phyloP scores from a whole-genome alignment of 2,888 invertebrate species.

The Dermolepida albohirtum region DNA sequence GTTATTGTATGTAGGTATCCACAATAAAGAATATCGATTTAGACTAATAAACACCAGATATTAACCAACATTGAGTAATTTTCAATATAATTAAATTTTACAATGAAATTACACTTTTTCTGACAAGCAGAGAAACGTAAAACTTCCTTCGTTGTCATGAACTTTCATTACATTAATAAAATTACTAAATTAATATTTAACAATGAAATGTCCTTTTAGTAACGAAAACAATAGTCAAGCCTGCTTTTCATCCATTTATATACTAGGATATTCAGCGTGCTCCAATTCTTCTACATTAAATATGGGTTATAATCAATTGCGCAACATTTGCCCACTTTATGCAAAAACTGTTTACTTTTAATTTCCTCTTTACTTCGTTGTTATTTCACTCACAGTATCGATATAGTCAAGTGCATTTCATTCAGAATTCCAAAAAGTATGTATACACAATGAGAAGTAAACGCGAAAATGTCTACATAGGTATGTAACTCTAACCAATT shows the following conservation, averaged over 20 bases:
- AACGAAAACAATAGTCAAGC: constrained; percentile 3
- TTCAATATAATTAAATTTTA: too few species aligned
- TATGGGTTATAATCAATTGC: constrained; percentile 18
- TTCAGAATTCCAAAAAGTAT: too few species aligned
- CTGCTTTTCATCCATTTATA: constrained; percentile 11
- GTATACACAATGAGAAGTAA: too few species aligned
- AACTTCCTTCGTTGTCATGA: background rate
- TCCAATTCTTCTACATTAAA: background rate
- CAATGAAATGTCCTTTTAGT: background rate
- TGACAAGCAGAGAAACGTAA: background rate
- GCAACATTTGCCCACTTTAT: constrained; percentile 9
- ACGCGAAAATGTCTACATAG: too few species aligned
- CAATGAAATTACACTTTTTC: too few species aligned
- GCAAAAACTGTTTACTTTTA: constrained; percentile 26
- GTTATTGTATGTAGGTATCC: too few species aligned
- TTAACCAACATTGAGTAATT: too few species aligned
- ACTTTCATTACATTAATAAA: background rate
- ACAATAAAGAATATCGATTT: too few species aligned
- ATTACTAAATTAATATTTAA: constrained; percentile 1
- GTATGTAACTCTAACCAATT: too few species aligned
- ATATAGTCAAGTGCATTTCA: too few species aligned
- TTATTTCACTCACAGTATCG: too few species aligned
- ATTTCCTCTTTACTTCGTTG: constrained; percentile 16
- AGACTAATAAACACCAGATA: too few species aligned
- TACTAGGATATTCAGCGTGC: constrained; percentile 4